Evolutionary conservation across 2,113 vertebrate species (phyloP).

Genomic region (Trogon surrucura): DNA sequence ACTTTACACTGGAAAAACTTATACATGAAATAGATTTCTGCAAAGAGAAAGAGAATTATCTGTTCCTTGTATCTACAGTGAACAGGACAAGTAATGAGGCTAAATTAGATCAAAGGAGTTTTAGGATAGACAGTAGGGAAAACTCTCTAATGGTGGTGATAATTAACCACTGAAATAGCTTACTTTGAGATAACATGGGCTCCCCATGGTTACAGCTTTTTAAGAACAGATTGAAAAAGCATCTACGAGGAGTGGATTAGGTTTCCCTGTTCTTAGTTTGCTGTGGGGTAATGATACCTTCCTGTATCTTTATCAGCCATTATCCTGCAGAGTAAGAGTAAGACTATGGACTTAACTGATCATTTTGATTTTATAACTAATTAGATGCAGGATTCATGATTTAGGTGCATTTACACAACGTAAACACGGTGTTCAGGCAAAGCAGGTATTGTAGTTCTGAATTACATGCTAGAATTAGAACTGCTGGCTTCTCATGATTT

Average conservation of each 20-base stretch:
- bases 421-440: background rate
- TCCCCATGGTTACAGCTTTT: background rate
- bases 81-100: background rate
- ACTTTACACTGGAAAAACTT: background rate
- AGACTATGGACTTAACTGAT: background rate
- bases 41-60: background rate
- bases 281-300: background rate
- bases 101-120: conserved; percentile 29
- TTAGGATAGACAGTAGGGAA: conserved; percentile 4
- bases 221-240: background rate
- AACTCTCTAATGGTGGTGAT: background rate
- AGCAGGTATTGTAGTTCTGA: background rate
- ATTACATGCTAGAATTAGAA: background rate
- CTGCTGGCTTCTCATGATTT: background rate
- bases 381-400: background rate
- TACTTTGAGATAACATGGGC: background rate
- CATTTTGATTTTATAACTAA: background rate
- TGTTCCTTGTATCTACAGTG: background rate
- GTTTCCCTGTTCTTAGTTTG: background rate
- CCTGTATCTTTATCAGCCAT: background rate
- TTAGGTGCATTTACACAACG: background rate
- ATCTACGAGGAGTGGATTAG: background rate
- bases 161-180: conserved; percentile 9
- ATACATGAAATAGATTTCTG: background rate
- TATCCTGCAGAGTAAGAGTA: background rate